Evolutionary conservation across 1,140 invertebrate species (phyloP).

Genomic region (silkworm (Bombyx mori)): DNA sequence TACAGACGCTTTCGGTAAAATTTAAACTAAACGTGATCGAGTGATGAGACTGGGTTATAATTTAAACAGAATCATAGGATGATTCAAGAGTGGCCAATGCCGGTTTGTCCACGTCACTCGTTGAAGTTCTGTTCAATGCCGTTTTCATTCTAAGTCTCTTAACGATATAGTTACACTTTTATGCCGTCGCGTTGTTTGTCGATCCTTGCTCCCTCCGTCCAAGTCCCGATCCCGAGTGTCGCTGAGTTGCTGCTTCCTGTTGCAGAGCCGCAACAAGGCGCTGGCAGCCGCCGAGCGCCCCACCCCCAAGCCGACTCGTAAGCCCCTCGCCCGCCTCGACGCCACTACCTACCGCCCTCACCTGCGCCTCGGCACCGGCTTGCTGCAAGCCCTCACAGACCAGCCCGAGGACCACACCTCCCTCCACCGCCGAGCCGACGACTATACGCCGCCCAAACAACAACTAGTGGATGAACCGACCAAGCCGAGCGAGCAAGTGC

Average conservation of each 20-base stretch:
- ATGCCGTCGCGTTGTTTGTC: not conserved
- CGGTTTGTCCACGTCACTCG: no score
- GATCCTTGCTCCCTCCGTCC: not conserved
- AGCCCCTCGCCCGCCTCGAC: conserved; percentile 39
- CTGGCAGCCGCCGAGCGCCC: conserved; percentile 31
- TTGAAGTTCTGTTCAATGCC: no score
- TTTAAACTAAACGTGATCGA: no score
- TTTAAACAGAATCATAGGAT: no score
- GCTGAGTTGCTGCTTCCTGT: conserved; percentile 61
- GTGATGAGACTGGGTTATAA: no score
- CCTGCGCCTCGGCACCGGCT: conserved; percentile 37
- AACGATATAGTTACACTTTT: not conserved
- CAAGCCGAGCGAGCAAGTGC: conserved; percentile 5
- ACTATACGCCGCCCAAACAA: conserved; percentile 37
- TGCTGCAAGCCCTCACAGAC: conserved; percentile 28
- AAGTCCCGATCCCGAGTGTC: conserved; percentile 4
- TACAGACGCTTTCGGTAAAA: no score
- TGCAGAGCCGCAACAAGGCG: conserved; percentile 69
- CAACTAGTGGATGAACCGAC: conserved; percentile 17
- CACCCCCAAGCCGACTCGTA: conserved; percentile 25
- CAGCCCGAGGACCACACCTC: conserved; percentile 36
- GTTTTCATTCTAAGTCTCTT: not conserved
- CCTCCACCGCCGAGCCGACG: conserved; percentile 49
- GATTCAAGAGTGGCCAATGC: no score
- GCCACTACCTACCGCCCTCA: conserved; percentile 63